Base-by-base conservation (phyloP, 92 coral and sea anemone species). In the Paramuricea clavata region DNA sequence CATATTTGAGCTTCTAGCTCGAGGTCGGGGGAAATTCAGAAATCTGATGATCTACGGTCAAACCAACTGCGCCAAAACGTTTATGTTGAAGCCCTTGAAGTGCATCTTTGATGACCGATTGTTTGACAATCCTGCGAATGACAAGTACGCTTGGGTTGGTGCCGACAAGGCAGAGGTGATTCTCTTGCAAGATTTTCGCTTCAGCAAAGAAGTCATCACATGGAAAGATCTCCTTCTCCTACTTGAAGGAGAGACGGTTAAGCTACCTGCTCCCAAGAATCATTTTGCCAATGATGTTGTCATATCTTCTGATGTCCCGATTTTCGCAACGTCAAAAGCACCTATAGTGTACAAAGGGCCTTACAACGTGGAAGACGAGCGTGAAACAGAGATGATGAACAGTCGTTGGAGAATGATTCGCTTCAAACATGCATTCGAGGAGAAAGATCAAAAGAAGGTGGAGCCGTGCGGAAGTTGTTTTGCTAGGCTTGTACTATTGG, bases 321-420 rank as follows among this genome's bases (percentile, higher is more conserved):
- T 61, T 31, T 61, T 57, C 16, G 69, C 69, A 19, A 61, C 69
- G 1, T 61, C 69, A 31, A 61, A 61, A 31, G 69, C 69, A 61
- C 69, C 69, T 26, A 61, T 61, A 5, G 69, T 61, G 69, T 61
- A 2, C 69, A 19, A 61, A 61, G 67, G 67, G 30, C 67, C 67
- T 57, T 57, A 57, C 30, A 26, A 26, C 39, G 39, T 31, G 16
- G 76, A 28, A 69, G 76, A 69, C 76, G 76, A 22, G n/a, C 23
- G 76, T n/a, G 76, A 69, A 23, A 69, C 76, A 31, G 76, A 69
- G 76, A 69, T 69, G 76, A 69, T 69, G 49, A 69, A 11, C 32
- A 35, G 36, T 17, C 76, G 49, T 28, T 69, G 76, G 76, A 28
- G 76, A 35, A 35, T 69, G 27, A 28, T 69, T 25, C 76, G 47